phyloP scores from a whole-genome alignment of 2,797 vertebrate species.

The Sebastes trivittatus region DNA sequence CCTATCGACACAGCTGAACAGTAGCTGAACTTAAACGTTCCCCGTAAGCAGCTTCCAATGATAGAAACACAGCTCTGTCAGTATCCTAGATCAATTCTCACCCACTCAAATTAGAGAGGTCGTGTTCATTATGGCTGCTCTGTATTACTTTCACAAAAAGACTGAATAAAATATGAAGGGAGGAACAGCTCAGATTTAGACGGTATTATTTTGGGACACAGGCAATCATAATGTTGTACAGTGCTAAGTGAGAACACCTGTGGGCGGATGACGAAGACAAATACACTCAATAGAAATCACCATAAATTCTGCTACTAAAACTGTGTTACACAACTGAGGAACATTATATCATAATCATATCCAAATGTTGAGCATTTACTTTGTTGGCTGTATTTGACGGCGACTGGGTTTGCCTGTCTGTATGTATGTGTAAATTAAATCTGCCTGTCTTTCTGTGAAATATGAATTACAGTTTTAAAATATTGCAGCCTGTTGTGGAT shows the following conservation, averaged over 20 bases:
- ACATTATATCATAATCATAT: background rate
- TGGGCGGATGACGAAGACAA: background rate
- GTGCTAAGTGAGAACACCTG: background rate
- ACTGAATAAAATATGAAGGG: background rate
- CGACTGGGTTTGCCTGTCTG: too few relatives aligned
- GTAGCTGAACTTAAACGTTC: slow-evolving; percentile 12
- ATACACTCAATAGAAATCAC: background rate
- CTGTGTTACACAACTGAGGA: background rate
- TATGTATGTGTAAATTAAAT: too few relatives aligned
- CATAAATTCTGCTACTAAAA: background rate
- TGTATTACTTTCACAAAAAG: background rate
- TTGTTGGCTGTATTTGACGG: background rate
- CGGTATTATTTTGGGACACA: background rate
- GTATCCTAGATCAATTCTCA: background rate
- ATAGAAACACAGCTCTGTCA: slow-evolving; percentile 5
- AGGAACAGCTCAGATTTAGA: background rate
- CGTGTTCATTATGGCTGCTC: background rate
- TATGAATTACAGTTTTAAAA: too few relatives aligned
- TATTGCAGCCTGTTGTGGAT: too few relatives aligned
- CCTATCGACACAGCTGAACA: slow-evolving; percentile 32
- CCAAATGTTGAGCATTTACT: background rate
- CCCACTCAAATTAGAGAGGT: background rate
- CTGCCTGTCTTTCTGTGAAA: too few relatives aligned
- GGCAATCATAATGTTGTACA: background rate
- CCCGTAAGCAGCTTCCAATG: slow-evolving; percentile 10